These are phyloP conservation scores for Plectus sambesii DNA, from an alignment of 1,140 invertebrate genomes.

Conservation along the genomic window DNA sequence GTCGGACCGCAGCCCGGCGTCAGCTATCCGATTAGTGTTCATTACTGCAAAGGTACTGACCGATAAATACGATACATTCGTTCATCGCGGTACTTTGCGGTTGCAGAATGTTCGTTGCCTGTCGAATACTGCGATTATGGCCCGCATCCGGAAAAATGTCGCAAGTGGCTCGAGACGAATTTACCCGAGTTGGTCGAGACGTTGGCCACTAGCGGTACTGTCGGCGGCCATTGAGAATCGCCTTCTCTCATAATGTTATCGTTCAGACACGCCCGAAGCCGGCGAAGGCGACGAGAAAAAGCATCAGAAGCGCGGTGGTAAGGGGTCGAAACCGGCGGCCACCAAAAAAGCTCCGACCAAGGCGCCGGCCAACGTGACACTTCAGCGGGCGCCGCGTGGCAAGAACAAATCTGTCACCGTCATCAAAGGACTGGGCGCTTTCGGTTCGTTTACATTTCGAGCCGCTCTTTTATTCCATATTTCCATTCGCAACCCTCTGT, in stretches of 20 bases:
- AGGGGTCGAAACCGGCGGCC: slow-evolving; percentile 62
- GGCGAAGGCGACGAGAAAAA: slow-evolving; percentile 75
- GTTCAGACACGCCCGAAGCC: slow-evolving; percentile 54
- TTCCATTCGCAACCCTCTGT: slow-evolving; percentile 27
- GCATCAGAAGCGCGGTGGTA: slow-evolving; percentile 72
- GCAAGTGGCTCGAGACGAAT: slow-evolving; percentile 86
- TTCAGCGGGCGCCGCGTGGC: slow-evolving; percentile 69
- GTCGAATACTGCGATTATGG: slow-evolving; percentile 91
- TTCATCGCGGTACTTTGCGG: too few relatives aligned
- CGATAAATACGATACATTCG: too few relatives aligned
- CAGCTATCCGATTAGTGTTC: slow-evolving; percentile 69
- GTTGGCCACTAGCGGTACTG: slow-evolving; percentile 10
- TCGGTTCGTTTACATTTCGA: slow-evolving; percentile 26
- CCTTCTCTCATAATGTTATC: slow-evolving; percentile 34
- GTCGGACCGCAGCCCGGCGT: too few relatives aligned
- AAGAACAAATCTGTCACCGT: slow-evolving; percentile 96
- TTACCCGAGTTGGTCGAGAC: slow-evolving; percentile 58
- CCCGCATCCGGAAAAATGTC: slow-evolving; percentile 91
- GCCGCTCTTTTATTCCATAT: background rate
- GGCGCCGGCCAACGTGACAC: slow-evolving; percentile 26
- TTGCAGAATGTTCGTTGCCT: slow-evolving; percentile 44
- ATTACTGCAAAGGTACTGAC: slow-evolving; percentile 75
- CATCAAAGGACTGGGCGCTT: slow-evolving; percentile 52
- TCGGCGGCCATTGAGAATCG: slow-evolving; percentile 18
- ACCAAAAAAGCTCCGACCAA: slow-evolving; percentile 68